Evolutionary conservation across 2,888 invertebrate species (phyloP).

Genomic region (Alloplasta piceator): DNA sequence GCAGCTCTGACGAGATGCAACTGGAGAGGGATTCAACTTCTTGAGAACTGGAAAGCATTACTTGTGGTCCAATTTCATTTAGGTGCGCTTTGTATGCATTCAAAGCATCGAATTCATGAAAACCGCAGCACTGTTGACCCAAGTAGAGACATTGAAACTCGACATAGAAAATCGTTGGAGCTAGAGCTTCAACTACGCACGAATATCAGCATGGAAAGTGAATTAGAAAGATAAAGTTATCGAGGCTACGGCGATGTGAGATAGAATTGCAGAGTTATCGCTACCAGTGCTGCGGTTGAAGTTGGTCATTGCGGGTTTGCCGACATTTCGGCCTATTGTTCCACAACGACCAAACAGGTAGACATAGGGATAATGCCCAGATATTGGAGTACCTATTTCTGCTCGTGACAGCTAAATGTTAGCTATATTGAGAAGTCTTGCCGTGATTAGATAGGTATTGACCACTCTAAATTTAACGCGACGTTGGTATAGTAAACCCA

Average conservation of each 20-base stretch:
- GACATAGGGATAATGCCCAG: constrained; percentile 36
- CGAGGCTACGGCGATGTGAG: constrained; percentile 28
- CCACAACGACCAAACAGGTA: constrained; percentile 44
- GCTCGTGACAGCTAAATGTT: constrained; percentile 48
- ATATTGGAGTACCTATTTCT: constrained; percentile 40
- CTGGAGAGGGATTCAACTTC: background rate
- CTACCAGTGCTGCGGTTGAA: constrained; percentile 43
- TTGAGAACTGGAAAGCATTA: background rate
- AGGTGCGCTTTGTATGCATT: background rate
- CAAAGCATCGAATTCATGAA: background rate
- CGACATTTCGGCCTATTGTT: constrained; percentile 49
- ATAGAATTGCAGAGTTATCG: constrained; percentile 55
- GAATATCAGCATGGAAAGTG: constrained; percentile 31
- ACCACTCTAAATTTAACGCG: too few relatives aligned
- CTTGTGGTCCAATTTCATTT: background rate
- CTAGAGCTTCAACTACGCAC: constrained; percentile 11
- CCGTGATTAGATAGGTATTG: too few relatives aligned
- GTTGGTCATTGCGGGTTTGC: constrained; percentile 54
- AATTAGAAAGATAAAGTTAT: constrained; percentile 47
- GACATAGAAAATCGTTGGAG: background rate
- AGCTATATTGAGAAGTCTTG: too few relatives aligned
- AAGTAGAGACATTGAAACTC: constrained; percentile 6
- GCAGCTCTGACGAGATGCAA: too few relatives aligned
- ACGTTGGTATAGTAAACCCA: too few relatives aligned
- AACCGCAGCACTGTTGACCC: background rate